Conservation (phyloP, 2,888 invertebrate species). For the Catocala nupta region DNA sequence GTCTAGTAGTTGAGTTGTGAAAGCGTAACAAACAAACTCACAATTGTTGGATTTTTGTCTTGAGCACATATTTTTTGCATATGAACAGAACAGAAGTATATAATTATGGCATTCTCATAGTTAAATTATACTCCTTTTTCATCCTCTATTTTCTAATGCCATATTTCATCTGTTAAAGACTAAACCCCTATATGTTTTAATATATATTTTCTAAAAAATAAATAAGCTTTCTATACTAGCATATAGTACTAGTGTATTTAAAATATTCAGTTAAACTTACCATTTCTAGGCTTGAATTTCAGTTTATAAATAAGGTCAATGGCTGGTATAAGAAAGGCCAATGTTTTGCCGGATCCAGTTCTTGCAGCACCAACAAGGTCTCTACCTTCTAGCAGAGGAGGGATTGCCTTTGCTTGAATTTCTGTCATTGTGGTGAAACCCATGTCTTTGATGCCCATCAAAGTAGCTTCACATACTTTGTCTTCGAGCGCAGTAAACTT, state of each 20-base stretch:
- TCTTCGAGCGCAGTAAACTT: slow-evolving; percentile 88
- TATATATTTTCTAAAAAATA: too few species aligned
- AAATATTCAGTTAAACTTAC: slow-evolving; percentile 78
- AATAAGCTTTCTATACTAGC: too few species aligned
- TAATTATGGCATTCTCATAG: too few species aligned
- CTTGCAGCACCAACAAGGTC: slow-evolving; percentile 98
- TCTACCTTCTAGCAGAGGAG: slow-evolving; percentile 95
- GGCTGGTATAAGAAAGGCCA: slow-evolving; percentile 98
- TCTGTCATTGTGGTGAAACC: slow-evolving; percentile 98
- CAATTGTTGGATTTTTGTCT: too few species aligned
- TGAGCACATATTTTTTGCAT: too few species aligned
- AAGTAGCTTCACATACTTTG: slow-evolving; percentile 92
- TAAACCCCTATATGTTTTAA: too few species aligned
- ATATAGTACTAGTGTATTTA: not conserved
- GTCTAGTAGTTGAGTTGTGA: too few species aligned
- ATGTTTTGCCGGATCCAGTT: slow-evolving; percentile 98
- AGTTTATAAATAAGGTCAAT: slow-evolving; percentile 96
- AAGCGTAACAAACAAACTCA: too few species aligned
- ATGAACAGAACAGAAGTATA: too few species aligned
- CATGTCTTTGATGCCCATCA: slow-evolving; percentile 96
- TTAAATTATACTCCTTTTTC: too few species aligned
- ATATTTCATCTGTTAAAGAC: too few species aligned
- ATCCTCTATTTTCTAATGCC: too few species aligned
- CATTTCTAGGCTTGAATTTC: slow-evolving; percentile 97
- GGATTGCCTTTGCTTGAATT: slow-evolving; percentile 96